Conservation (phyloP, 2,113 vertebrate genomes). For the Stegostoma tigrinum region DNA sequence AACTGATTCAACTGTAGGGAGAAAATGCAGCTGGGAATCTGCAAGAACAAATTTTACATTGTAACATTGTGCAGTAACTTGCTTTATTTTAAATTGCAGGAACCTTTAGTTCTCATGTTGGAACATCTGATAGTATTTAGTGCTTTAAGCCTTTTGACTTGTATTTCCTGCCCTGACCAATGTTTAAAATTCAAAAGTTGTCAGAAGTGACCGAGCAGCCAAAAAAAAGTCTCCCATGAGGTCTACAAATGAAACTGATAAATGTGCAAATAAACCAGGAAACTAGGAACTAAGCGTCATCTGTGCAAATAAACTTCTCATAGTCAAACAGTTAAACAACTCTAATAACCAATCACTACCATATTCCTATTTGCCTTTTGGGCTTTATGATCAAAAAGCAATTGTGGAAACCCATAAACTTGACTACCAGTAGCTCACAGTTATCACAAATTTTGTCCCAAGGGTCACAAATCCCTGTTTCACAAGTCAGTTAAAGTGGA, state of each 20-base stretch:
- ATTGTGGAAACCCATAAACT: constrained; percentile 8
- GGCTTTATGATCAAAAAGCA: constrained; percentile 30
- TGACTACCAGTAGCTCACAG: constrained; percentile 28
- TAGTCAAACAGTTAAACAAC: constrained; percentile 19
- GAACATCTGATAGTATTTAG: constrained; percentile 38
- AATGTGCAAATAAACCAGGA: constrained; percentile 34
- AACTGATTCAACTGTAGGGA: neutral
- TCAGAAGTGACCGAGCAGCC: constrained; percentile 34
- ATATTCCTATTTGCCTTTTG: constrained; percentile 35
- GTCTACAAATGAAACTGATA: constrained; percentile 33
- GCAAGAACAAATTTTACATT: constrained; percentile 30
- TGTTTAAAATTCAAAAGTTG: constrained; percentile 35
- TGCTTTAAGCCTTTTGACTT: constrained; percentile 37
- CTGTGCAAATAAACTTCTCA: constrained; percentile 34
- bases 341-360: constrained; percentile 33
- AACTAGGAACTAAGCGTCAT: constrained; percentile 13
- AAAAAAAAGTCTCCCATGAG: constrained; percentile 36
- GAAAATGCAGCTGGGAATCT: neutral
- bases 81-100: constrained; percentile 31
- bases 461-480: constrained; percentile 20
- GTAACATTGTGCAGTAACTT: neutral
- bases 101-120: constrained; percentile 26
- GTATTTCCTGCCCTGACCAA: constrained; percentile 36
- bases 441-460: constrained; percentile 22
- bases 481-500: constrained; percentile 17